Conservation (phyloP, 1,140 invertebrate species). For the Tribolium castaneum region DNA sequence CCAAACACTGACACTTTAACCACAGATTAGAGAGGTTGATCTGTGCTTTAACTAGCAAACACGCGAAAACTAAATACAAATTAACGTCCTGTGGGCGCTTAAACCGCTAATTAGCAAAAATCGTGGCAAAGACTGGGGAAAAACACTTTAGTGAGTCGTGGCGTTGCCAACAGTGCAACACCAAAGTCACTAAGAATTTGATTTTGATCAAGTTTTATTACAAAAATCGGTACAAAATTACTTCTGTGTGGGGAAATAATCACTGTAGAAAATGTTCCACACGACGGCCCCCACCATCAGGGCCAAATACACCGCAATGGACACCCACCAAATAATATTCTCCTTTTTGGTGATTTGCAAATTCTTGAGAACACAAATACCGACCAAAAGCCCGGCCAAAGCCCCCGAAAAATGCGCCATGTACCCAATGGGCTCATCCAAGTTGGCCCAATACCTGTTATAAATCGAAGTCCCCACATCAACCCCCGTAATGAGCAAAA, state of each 20-base stretch:
- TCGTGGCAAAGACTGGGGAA: no score
- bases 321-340: slow-evolving; percentile 82
- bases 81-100: no score
- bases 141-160: no score
- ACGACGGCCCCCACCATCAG: neutral
- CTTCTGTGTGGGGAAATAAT: slow-evolving; percentile 19
- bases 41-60: no score
- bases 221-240: neutral
- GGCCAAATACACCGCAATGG: neutral
- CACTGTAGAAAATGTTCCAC: slow-evolving; percentile 10
- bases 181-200: no score
- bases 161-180: no score
- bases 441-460: slow-evolving; percentile 75
- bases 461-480: slow-evolving; percentile 84
- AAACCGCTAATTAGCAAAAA: no score
- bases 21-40: no score
- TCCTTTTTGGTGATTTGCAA: slow-evolving; percentile 89
- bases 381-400: slow-evolving; percentile 85
- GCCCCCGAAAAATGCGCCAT: slow-evolving; percentile 91
- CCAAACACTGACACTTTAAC: no score
- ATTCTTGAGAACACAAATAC: slow-evolving; percentile 91
- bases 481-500: slow-evolving; percentile 77
- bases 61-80: no score
- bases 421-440: slow-evolving; percentile 83
- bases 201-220: neutral